Evolutionary conservation across 2,797 vertebrate species (phyloP).

Genomic region (Hipposideros larvatus): DNA sequence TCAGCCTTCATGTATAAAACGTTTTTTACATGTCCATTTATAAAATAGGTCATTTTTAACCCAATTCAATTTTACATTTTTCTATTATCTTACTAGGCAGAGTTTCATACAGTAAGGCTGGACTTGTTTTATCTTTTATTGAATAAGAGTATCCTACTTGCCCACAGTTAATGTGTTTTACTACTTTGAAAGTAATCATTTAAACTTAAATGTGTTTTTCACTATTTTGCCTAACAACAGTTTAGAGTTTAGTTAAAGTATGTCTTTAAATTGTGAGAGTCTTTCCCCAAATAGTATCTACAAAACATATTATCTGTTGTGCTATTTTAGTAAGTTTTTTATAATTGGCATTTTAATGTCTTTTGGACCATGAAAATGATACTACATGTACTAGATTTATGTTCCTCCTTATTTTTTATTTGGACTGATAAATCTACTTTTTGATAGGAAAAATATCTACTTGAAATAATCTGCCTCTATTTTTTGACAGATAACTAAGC

Average conservation of each 20-base stretch:
- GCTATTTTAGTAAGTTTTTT: conserved; percentile 50
- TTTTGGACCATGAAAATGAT: not conserved
- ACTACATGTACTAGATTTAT: conserved; percentile 43
- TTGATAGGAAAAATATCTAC: conserved; percentile 7
- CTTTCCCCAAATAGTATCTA: conserved; percentile 71
- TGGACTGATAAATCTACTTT: not conserved
- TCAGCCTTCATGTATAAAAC: conserved; percentile 46
- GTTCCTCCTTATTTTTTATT: conserved; percentile 25
- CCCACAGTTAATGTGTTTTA: conserved; percentile 37
- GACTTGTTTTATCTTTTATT: conserved; percentile 39
- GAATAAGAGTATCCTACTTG: conserved; percentile 59
- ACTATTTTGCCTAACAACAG: conserved; percentile 70
- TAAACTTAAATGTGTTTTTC: conserved; percentile 75
- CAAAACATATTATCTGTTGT: conserved; percentile 67
- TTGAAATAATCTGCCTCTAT: conserved; percentile 29
- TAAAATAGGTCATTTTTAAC: conserved; percentile 46
- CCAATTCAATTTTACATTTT: conserved; percentile 66
- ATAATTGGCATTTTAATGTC: conserved; percentile 59
- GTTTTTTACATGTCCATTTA: conserved; percentile 55
- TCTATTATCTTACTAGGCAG: conserved; percentile 43
- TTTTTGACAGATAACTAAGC: not conserved
- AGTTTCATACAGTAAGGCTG: conserved; percentile 44
- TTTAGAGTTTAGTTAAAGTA: conserved; percentile 75
- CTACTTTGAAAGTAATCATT: conserved; percentile 60
- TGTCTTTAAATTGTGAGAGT: conserved; percentile 72